These are phyloP conservation scores for Ormyrus rosae DNA, from an alignment of 2,888 invertebrate species.

Conservation along the genomic window DNA sequence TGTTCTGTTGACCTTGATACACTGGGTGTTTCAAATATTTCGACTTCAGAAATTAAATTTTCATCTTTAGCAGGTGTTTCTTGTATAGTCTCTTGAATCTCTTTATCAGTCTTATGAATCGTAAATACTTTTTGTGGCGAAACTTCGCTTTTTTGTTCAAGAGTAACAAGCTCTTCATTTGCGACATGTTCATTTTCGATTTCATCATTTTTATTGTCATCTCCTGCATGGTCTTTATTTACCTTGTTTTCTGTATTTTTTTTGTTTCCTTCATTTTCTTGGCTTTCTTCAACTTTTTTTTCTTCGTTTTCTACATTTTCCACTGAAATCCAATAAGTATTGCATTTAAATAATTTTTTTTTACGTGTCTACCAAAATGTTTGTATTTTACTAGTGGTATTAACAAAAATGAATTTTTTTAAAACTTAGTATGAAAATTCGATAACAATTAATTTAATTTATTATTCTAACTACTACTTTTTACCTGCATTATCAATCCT, in stretches of 20 bases:
- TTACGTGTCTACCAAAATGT: too few species aligned
- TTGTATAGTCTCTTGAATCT: slow-evolving; percentile 7
- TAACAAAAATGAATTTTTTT: too few species aligned
- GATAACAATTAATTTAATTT: not conserved
- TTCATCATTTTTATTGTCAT: too few species aligned
- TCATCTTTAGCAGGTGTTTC: slow-evolving; percentile 52
- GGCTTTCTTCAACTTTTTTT: not conserved
- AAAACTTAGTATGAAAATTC: not conserved
- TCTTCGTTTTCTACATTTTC: not conserved
- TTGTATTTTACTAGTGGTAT: too few species aligned
- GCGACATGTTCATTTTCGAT: too few species aligned
- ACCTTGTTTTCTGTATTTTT: too few species aligned
- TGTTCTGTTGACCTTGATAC: slow-evolving; percentile 29
- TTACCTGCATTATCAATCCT: not conserved
- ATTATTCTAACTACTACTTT: not conserved
- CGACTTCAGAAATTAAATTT: slow-evolving; percentile 13
- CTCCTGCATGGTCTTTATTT: too few species aligned
- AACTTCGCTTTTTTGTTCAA: slow-evolving; percentile 27
- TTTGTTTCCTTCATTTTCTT: not conserved
- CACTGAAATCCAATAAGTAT: not conserved
- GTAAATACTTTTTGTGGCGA: slow-evolving; percentile 45
- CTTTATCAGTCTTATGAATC: slow-evolving; percentile 39
- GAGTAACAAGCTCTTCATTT: not conserved
- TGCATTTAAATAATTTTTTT: too few species aligned
- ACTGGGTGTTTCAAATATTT: slow-evolving; percentile 47